Percentiles rank a stretch among this genome's conserved stretches.
phyloP scores from a whole-genome alignment of 2,113 vertebrate species.

The Sorex fumeus region DNA sequence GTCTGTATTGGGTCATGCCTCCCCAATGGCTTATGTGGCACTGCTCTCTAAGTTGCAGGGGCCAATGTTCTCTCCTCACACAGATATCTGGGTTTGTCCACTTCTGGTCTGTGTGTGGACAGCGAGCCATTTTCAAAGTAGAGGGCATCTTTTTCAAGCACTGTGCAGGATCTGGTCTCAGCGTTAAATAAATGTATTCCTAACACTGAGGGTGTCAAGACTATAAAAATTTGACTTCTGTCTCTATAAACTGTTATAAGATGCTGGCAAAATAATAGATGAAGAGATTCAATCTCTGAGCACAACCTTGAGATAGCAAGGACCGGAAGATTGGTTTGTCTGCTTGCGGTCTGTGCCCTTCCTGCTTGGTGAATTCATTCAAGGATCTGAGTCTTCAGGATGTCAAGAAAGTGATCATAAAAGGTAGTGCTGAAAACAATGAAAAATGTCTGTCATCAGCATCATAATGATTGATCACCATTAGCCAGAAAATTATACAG shows the following conservation, averaged over 20 bases:
- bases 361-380: conserved; percentile 54
- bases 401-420: conserved; percentile 66
- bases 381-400: conserved; percentile 65
- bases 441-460: conserved; percentile 73
- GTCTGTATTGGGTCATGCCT: not conserved
- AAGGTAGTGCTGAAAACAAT: conserved; percentile 68
- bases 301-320: conserved; percentile 63
- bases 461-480: conserved; percentile 78
- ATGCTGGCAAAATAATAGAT: conserved; percentile 54
- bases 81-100: not conserved
- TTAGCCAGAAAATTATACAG: conserved; percentile 76
- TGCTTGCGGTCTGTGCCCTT: conserved; percentile 43
- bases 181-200: not conserved
- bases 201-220: not conserved
- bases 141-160: not conserved
- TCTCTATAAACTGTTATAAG: conserved; percentile 8
- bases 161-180: not conserved
- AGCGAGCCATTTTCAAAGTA: not conserved
- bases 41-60: not conserved
- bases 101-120: not conserved
- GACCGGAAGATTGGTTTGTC: conserved; percentile 3
- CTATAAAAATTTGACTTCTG: conserved; percentile 28
- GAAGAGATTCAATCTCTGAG: conserved; percentile 36
- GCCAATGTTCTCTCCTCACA: not conserved
- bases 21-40: not conserved